Base-by-base conservation (phyloP, 1,140 invertebrate genomes). In the Monochamus saltuarius region DNA sequence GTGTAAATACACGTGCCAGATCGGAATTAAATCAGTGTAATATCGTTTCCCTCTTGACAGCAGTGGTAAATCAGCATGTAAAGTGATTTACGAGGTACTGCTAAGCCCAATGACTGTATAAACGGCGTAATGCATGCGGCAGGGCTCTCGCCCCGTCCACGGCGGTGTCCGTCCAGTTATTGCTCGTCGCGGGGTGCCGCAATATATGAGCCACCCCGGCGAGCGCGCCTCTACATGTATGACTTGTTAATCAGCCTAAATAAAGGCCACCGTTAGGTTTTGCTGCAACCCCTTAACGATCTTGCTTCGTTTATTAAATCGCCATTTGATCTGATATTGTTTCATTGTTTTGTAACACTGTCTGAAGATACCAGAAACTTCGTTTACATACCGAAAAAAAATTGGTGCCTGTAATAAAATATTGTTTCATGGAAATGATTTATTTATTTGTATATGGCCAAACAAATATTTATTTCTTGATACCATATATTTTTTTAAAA, bases 81-180 rank as follows among this genome's bases (percentile, higher is more conserved):
- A 61, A 65, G 62, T 67, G 65, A 67, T 67, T 67, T 64, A 67
- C 62, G 61, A 40, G 52, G 54, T 52, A 64, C 56, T 52, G 53
- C 63, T 56, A 66, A 49, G 57, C 56, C 55, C 43, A 64, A 64
- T 56, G 62, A 60, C 58, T 67, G 53, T 61, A 67, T 67, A 67
- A 67, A 64, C 59, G 62, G 61, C 45, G 58, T 61, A 65, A 68
- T 68, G 63, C 54, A 68, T 65, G 62, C 61, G 58, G 51, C 51
- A 4, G 19, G 45, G 55, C 56, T 59, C 52, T 51, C 36, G 52
- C 45, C 39, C 19, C 53, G 53, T 56, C 52, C 59, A 42, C 59
- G 53, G 53, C 52, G 56, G 42, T 39, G 19, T 35, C 43, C 52
- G 53, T 38, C 52, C 59, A 61, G 65, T 67, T 67, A 67, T 64